phyloP scores from a whole-genome alignment of 2,797 vertebrate genomes.

The Buphagus erythrorhynchus region DNA sequence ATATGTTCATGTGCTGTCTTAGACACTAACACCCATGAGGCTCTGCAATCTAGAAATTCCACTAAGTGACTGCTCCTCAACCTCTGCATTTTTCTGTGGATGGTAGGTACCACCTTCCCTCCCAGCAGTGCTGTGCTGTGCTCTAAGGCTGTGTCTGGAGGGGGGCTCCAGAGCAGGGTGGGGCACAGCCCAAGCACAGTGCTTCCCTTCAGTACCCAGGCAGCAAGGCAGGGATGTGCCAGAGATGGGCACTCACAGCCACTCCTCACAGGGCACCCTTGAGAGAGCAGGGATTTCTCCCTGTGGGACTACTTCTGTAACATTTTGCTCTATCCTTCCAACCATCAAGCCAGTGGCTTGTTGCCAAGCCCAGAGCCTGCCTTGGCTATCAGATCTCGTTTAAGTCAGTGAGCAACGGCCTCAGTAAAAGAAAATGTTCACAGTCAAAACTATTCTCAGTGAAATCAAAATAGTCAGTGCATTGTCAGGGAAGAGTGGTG shows the following conservation, averaged over 20 bases:
- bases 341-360: not conserved
- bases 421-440: not conserved
- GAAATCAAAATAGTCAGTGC: conserved; percentile 40
- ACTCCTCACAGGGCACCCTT: accelerated
- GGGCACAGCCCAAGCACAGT: not conserved
- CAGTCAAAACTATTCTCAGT: conserved; percentile 27
- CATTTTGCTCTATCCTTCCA: not conserved
- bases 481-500: not conserved
- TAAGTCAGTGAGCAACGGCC: not conserved
- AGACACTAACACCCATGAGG: not conserved
- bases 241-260: accelerated
- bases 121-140: not conserved
- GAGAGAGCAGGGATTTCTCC: not conserved
- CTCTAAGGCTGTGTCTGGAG: accelerated
- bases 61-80: not conserved
- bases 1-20: accelerated
- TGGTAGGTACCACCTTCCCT: not conserved
- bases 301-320: not conserved
- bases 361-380: not conserved
- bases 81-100: not conserved
- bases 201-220: accelerated
- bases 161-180: not conserved
- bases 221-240: accelerated
- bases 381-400: conserved; percentile 24
- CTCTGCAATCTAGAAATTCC: not conserved